Evolutionary conservation across 2,888 invertebrate species (phyloP), one percentile per base, ranked within the genome.

Genomic region (Tetramorium bicarinatum): DNA sequence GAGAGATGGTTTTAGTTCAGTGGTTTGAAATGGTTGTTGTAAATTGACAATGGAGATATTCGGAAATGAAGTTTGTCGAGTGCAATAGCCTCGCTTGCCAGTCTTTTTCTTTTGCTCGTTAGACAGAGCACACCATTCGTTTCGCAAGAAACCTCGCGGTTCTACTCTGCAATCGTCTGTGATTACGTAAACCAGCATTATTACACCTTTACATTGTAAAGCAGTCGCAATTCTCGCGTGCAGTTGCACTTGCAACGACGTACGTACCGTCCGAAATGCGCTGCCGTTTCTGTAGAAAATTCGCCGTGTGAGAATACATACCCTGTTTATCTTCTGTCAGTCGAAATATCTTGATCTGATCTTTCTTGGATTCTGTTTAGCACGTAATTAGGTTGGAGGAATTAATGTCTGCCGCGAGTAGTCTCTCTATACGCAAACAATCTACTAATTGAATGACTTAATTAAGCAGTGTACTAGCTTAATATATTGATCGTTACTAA

Each of bases 171-270:
- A 80, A 80, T 72, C 71, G 59, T 1, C 3, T 18, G 18, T 47
- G 44, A 80, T 80, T 80, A 80, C 79, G 34, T 47, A 80, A 79
- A 47, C 18, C 25, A 13, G 44, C 47, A 41, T 82, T 77, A 82
- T 82, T 66, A 56, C 38, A 66, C 76, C 15, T 64, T 76, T 56
- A 66, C 82, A 66, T 82, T 82, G 66, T 77, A 64, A 77, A 64
- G 54, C 56, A 38, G 56, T 77, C 13, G 66, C 66, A 56, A 66
- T 77, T 82, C 64, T 44, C 56, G 54, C 77, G 38, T 47, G 38
- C 38, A 47, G 41, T 75, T 71, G 62, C 52, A 62, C 74, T 62
- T 59, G 74, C 49, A 62, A 52, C 25, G 25, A 62, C 59, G 47
- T 44, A 25, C 54, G 64, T 44, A n/a, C 49, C 54, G 64, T 44